Evolutionary conservation across 2,797 vertebrate genomes (phyloP).

Genomic region (Acanthornis magna): DNA sequence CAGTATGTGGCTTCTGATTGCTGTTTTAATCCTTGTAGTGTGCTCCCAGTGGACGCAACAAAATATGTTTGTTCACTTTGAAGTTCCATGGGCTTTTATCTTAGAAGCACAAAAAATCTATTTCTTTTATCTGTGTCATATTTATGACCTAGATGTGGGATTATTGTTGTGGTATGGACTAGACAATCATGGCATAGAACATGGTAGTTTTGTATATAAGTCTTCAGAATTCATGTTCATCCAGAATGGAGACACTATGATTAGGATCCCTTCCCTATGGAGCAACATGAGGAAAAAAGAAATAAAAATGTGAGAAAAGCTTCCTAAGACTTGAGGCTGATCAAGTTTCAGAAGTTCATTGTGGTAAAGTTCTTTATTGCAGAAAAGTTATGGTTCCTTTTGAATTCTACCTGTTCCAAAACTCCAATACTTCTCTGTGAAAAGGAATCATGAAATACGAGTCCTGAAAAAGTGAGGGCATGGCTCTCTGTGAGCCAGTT

Average conservation of each 20-base stretch:
- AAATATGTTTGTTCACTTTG: neutral
- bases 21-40: neutral
- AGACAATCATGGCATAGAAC: neutral
- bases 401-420: neutral
- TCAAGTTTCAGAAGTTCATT: constrained; percentile 82
- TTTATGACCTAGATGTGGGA: neutral
- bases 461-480: neutral
- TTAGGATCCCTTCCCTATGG: neutral
- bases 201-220: constrained; percentile 62
- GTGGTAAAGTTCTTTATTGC: constrained; percentile 82
- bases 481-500: neutral
- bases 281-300: neutral
- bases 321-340: constrained; percentile 72
- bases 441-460: neutral
- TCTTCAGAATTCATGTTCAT: constrained; percentile 77
- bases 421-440: neutral
- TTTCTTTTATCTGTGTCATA: neutral
- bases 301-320: neutral
- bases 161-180: neutral
- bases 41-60: neutral
- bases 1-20: neutral
- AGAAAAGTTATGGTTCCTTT: constrained; percentile 75
- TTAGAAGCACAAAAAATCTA: neutral
- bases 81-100: neutral
- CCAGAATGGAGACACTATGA: constrained; percentile 63